A percentile compares a stretch with the other conserved stretches of the same genome.
Conservation (phyloP, 2,113 vertebrate genomes). For the Oreocharis arfaki region DNA sequence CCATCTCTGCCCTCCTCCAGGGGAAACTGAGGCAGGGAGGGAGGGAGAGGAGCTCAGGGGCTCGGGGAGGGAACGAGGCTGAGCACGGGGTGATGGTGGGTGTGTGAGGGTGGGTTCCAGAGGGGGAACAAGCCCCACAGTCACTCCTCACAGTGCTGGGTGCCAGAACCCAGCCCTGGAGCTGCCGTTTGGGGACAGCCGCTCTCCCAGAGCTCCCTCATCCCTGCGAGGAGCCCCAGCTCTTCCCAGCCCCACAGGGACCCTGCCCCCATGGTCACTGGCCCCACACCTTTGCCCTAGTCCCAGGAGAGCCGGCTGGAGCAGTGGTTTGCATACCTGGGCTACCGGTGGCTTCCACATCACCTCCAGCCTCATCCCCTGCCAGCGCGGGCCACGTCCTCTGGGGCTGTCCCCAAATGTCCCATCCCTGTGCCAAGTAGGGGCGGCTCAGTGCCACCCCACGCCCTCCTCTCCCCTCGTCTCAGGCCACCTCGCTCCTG, state of each 20-base stretch:
- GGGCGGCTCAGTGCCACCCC: not conserved
- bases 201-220: not conserved
- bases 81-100: not conserved
- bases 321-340: not conserved
- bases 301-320: not conserved
- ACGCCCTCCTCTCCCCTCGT: not conserved
- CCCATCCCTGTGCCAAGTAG: not conserved
- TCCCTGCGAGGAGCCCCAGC: rapidly evolving
- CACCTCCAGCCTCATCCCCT: not conserved
- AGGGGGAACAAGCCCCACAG: too few relatives aligned
- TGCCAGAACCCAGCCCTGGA: not conserved
- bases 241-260: not conserved
- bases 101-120: not conserved
- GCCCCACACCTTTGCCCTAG: not conserved
- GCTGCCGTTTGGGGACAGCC: not conserved
- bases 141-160: rapidly evolving
- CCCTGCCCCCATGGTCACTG: rapidly evolving
- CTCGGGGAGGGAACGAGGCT: not conserved
- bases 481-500: conserved; percentile 57
- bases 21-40: not conserved
- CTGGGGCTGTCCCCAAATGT: not conserved
- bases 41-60: not conserved
- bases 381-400: rapidly evolving
- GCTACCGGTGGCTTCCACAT: not conserved
- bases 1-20: not conserved